Evolutionary conservation across 2,113 vertebrate genomes (phyloP), one percentile per base, ranked within the genome.

Genomic region (Aplodontia rufa): DNA sequence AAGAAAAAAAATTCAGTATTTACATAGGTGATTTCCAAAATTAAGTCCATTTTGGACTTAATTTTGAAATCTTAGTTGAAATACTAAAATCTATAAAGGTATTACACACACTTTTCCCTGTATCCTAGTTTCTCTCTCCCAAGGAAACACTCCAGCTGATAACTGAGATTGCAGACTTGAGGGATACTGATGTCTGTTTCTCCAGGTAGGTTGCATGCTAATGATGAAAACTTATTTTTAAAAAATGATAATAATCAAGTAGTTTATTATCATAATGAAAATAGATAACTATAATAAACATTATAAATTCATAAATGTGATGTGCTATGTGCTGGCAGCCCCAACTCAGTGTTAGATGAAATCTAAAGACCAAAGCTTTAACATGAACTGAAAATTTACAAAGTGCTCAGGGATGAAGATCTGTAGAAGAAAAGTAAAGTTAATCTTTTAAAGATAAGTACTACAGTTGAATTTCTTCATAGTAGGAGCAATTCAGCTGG

Each of bases 121-220:
- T 30, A 12, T 76, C 5, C 4, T 6, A 40, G 1, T 40, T 0
- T 1, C 2, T 5, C 28, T 32, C 8, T 19, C 12, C 8, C 8
- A 8, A 32, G 2, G 3, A 60, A 49, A 0, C 16, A 26, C 8
- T 84, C 26, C 14, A 47, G 9, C 0, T 53, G 9, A 88, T 19
- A 6, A 89, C 49, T 42, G 83, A 19, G 19, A 87, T 78, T 13
- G 0, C 28, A 10, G 58, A 45, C 69, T 24, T 74, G 24, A 90
- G 69, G 78, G 74, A 66, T 84, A 82, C 10, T 10, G 37, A 3
- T 6, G 26, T 62, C 58, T 30, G 0, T 51, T 72, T 95, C 69
- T 87, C 26, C 4, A 28, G 37, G 66, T 10, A 12, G 42, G 74
- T 75, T 88, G 9, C n/a, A 89, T 26, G 42, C 1, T 53, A 72